Evolutionary conservation across 2,888 invertebrate genomes (phyloP), one percentile per base, ranked within the genome.

Genomic region (Capitulum mitella): DNA sequence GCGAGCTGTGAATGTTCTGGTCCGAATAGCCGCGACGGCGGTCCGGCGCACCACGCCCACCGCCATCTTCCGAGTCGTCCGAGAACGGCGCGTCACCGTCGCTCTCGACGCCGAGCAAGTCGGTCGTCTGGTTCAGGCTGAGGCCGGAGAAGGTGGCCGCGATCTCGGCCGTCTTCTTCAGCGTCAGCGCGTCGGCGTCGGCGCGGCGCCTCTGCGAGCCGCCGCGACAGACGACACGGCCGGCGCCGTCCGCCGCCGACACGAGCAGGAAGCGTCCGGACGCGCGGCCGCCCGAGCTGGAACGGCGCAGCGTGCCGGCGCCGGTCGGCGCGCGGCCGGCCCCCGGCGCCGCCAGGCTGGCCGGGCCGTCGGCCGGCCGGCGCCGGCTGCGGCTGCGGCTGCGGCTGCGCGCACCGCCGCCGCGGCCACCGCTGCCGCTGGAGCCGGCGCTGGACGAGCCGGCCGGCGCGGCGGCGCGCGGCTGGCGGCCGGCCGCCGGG

Each of bases 131-230:
- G 64, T 83, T 82, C n/a, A 85, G 78, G 80, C 84, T 84, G 61
- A 84, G 90, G 84, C 93, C 92, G 0, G 92, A 92, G 85, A 95
- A 94, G 46, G 94, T 87, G 0, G 94, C 94, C 0, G 94, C 94
- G 83, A 94, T 94, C 85, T 94, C 94, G 0, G 94, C 94, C 3
- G 93, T 92, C 85, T 94, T 94, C 86, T 94, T 94, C 46, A 94
- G 93, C 79, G 93, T 93, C 0, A 94, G 86, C 0, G 93, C 93
- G 83, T 93, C 93, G 78, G 82, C 83, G 12, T 64, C 78, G 43
- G 58, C 78, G 29, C 79, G 78, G 12, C 77, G 75, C 46, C 78
- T 46, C 32, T 82, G 80, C 3, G 81, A 81, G 16, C 81, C 82
- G 22, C 81, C 81, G 19, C 81, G 61, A 79, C 80, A 80, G 43